phyloP scores from a whole-genome alignment of 2,113 vertebrate species.

The Cranoglanis bouderius region DNA sequence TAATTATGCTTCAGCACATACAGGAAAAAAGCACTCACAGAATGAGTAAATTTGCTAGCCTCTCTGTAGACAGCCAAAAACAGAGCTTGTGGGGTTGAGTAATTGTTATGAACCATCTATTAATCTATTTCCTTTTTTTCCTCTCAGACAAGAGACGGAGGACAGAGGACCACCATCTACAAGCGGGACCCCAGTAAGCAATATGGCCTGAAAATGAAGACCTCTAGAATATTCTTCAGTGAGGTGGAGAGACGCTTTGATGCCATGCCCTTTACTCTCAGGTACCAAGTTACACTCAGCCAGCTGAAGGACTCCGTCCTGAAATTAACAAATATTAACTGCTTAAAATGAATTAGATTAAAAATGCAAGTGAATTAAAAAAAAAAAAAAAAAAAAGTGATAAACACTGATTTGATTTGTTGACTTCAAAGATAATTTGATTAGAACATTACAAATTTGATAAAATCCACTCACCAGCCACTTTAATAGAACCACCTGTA shows the following conservation, averaged over 20 bases:
- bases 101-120: background rate
- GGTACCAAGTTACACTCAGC: conserved; percentile 67
- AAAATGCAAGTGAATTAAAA: background rate
- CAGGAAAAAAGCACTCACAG: no score
- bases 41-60: background rate
- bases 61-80: background rate
- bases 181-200: conserved; percentile 96
- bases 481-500: background rate
- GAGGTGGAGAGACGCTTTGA: conserved; percentile 96
- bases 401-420: background rate
- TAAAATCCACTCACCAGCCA: background rate
- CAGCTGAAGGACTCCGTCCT: background rate
- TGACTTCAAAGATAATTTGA: background rate
- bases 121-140: background rate
- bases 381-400: background rate
- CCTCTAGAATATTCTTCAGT: conserved; percentile 95
- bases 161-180: conserved; percentile 96
- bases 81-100: background rate
- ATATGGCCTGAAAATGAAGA: conserved; percentile 98
- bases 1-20: no score
- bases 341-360: background rate
- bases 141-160: conserved; percentile 87
- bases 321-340: background rate
- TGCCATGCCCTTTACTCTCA: conserved; percentile 97
- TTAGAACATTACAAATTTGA: background rate